Evolutionary conservation across 2,113 vertebrate species (phyloP), one percentile per base, ranked within the genome.

Genomic region (Anseranas semipalmata): DNA sequence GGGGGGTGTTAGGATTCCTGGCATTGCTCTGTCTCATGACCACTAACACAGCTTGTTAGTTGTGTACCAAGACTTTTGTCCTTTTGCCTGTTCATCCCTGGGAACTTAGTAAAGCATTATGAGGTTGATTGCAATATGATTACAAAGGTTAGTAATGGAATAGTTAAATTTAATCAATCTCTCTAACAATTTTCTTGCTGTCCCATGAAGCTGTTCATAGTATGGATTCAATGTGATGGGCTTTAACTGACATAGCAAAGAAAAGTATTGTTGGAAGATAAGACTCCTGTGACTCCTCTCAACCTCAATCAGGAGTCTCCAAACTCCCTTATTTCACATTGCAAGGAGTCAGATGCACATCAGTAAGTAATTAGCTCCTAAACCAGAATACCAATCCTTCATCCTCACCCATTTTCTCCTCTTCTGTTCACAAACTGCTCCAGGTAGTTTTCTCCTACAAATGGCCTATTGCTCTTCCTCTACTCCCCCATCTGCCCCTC

Each of bases 201-300:
- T 77, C 35, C 65, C 21, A 76, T 63, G 72, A 78, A 39, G n/a
- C 20, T 78, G n/a, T 59, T 86, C 66, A 37, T 45, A 67, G 28
- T 15, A 79, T 8, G 28, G 46, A 18, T 88, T 89, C 85, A 41
- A 68, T 83, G 53, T 6, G 7, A 68, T 13, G 9, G 80, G 53
- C 48, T 93, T 83, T 82, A 94, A 79, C 35, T 76, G 70, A 79
- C 18, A 53, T 3, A 89, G 71, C 45, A 96, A 86, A 95, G 65
- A 78, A 59, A 91, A 90, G 37, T 33, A 12, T 8, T 76, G 46
- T 58, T 85, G 39, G 58, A 89, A 76, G 35, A 43, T 11, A 68
- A 76, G 63, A 80, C 43, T 88, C 60, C 86, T 35, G 21, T 60
- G 75, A 53, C 72, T 33, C 35, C 39, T 91, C 45, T 93, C 81